Evolutionary conservation across 1,140 invertebrate genomes (phyloP).

Genomic region (Brachionus asplanchnoidis): DNA sequence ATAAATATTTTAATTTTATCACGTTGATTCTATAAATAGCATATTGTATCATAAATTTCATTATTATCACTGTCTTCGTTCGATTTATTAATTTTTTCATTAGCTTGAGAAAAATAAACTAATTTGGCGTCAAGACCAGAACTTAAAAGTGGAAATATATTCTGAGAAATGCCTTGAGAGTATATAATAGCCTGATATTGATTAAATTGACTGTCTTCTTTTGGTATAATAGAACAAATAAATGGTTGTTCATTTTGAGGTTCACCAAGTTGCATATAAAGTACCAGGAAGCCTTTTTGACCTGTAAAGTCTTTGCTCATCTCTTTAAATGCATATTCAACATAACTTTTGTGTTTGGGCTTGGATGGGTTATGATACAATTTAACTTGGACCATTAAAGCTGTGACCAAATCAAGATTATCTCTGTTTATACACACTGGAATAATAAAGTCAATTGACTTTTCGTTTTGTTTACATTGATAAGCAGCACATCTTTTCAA

Average conservation of each 20-base stretch:
- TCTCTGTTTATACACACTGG: not conserved
- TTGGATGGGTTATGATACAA: not conserved
- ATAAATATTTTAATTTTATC: not conserved
- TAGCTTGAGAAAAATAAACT: not conserved
- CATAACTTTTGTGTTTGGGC: not conserved
- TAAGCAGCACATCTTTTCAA: slow-evolving; percentile 18
- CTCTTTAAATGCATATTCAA: not conserved
- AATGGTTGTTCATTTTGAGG: not conserved
- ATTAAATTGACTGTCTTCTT: not conserved
- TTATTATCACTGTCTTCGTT: not conserved
- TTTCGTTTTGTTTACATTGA: not conserved
- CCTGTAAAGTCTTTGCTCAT: not conserved
- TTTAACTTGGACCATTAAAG: slow-evolving; percentile 8
- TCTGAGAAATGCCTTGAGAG: not conserved
- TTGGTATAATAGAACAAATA: not conserved
- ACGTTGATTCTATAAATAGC: not conserved
- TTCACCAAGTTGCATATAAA: slow-evolving; percentile 19
- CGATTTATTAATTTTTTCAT: not conserved
- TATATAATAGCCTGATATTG: not conserved
- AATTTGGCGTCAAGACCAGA: not conserved
- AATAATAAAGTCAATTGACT: not conserved
- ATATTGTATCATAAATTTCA: not conserved
- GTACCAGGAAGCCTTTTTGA: not conserved
- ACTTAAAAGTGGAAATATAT: not conserved
- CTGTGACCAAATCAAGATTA: not conserved